Conservation (phyloP, 1,140 invertebrate genomes). For the Drosophila miranda region DNA sequence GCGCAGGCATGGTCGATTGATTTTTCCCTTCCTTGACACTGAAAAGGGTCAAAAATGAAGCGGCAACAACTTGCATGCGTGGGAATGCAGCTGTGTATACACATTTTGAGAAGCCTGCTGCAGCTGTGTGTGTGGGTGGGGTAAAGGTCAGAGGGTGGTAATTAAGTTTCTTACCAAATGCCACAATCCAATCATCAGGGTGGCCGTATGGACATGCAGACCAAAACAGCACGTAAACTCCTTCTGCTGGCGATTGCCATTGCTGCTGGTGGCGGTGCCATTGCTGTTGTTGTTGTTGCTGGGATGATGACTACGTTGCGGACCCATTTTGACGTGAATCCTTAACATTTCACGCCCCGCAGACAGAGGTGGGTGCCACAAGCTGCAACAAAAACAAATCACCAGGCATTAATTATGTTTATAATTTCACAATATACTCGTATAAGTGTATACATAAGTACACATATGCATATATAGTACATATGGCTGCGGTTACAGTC, state of each 20-base stretch:
- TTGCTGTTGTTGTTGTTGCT: constrained; percentile 52
- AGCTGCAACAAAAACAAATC: constrained; percentile 18
- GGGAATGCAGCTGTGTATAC: constrained; percentile 25
- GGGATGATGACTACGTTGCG: constrained; percentile 82
- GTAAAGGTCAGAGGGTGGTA: constrained; percentile 27
- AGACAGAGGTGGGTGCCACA: constrained; percentile 19
- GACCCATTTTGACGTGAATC: constrained; percentile 86
- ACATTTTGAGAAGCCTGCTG: neutral
- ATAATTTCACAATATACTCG: neutral
- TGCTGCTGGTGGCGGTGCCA: constrained; percentile 18
- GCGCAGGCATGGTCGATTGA: constrained; percentile 54
- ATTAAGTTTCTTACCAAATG: constrained; percentile 87
- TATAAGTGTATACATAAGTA: constrained; percentile 2
- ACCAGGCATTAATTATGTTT: constrained; percentile 21
- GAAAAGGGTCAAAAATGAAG: constrained; percentile 64
- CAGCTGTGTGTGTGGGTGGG: constrained; percentile 1
- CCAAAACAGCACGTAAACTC: constrained; percentile 92
- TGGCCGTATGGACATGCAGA: constrained; percentile 92
- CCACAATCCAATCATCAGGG: constrained; percentile 90
- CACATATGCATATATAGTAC: neutral
- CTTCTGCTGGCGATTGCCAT: constrained; percentile 81
- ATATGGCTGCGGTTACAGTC: neutral
- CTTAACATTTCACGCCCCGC: constrained; percentile 84
- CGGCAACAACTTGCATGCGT: constrained; percentile 38
- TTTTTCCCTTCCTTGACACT: constrained; percentile 73